Evolutionary conservation across 2,888 invertebrate species (phyloP).

Genomic region (Protodeltote pygarga): DNA sequence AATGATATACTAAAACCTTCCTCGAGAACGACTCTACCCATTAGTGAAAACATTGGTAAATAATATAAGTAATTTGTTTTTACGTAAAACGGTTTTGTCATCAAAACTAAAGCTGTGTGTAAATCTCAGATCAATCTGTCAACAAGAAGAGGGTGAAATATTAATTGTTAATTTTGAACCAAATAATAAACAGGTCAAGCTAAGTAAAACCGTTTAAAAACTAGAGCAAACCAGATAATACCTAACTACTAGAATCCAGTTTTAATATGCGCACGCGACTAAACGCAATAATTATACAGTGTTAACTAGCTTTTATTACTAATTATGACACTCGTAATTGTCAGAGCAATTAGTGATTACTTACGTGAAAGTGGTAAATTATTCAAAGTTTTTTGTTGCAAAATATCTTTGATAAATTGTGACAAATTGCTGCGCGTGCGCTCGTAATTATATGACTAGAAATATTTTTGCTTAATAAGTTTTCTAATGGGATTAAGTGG

Average conservation of each 20-base stretch:
- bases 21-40: too few species aligned
- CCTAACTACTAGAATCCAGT: constrained; percentile 13
- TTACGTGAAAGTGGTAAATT: constrained; percentile 32
- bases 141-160: too few species aligned
- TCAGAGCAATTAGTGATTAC: constrained; percentile 36
- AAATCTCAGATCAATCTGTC: too few species aligned
- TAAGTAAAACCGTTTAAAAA: too few species aligned
- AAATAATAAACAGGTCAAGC: too few species aligned
- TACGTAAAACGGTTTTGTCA: too few species aligned
- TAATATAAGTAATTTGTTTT: too few species aligned
- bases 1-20: too few species aligned
- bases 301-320: constrained; percentile 46
- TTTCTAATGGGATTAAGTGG: constrained; percentile 32
- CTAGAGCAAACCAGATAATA: too few species aligned
- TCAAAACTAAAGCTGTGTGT: too few species aligned
- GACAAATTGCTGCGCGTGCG: constrained; percentile 44
- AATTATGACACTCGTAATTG: constrained; percentile 52
- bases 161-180: too few species aligned
- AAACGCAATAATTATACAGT: constrained; percentile 37
- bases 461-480: constrained; percentile 24
- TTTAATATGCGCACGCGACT: constrained; percentile 45
- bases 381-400: constrained; percentile 28
- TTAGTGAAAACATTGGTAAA: too few species aligned
- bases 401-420: constrained; percentile 41
- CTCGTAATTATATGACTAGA: constrained; percentile 14